Evolutionary conservation across 2,888 invertebrate species (phyloP).

Genomic region (Cheilosia pagana): DNA sequence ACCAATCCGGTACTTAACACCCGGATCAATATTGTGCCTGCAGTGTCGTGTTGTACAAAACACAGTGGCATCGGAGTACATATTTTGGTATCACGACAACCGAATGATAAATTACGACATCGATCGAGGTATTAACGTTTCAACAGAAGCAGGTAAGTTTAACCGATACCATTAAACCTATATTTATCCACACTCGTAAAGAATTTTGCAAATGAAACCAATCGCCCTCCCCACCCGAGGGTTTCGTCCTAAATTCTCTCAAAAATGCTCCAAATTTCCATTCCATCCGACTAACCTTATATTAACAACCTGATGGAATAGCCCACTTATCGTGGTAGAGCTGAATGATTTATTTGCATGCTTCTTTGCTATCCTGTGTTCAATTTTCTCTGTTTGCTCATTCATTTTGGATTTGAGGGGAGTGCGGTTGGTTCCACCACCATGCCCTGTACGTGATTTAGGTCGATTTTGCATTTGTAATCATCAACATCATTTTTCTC

Average conservation of each 20-base stretch:
- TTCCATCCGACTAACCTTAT: neutral
- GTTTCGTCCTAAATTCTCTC: neutral
- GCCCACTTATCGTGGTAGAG: conserved; percentile 8
- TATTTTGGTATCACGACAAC: conserved; percentile 95
- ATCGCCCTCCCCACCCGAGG: too few relatives aligned
- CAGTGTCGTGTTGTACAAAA: conserved; percentile 93
- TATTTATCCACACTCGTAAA: neutral
- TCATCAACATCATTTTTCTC: conserved; percentile 6
- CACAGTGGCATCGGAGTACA: conserved; percentile 92
- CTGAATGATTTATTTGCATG: conserved; percentile 28
- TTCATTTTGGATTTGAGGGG: neutral
- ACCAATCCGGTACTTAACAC: conserved; percentile 93
- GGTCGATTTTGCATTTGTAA: conserved; percentile 29
- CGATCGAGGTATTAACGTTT: conserved; percentile 93
- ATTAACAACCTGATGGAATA: neutral
- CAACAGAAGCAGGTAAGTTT: conserved; percentile 89
- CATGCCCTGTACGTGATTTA: conserved; percentile 16
- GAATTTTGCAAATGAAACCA: conserved; percentile 17
- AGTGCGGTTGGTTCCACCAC: neutral
- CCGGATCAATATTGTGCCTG: conserved; percentile 92
- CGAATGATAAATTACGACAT: conserved; percentile 96
- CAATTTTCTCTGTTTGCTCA: conserved; percentile 85
- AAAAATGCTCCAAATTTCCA: neutral
- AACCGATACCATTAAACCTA: neutral
- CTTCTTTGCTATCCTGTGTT: neutral